These are phyloP conservation scores for Lophius piscatorius DNA, from an alignment of 2,113 vertebrate genomes.

Conservation along the genomic window DNA sequence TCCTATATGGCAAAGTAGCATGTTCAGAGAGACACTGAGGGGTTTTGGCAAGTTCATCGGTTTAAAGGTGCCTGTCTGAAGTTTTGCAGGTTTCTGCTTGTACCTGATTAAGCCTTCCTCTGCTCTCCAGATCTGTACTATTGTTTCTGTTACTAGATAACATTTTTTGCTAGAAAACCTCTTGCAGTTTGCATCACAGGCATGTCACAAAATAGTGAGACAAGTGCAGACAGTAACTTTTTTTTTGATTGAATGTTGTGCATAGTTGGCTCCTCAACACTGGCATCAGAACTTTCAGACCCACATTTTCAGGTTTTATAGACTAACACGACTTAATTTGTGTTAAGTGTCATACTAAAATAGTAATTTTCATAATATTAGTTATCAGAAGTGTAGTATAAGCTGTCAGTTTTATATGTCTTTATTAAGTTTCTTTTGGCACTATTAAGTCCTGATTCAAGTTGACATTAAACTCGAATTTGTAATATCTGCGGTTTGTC, in stretches of 20 bases:
- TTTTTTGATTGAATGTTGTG: conserved; percentile 41
- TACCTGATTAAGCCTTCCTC: conserved; percentile 24
- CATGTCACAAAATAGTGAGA: conserved; percentile 27
- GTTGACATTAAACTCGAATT: too few species aligned
- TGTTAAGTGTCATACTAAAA: conserved; percentile 39
- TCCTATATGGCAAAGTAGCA: conserved; percentile 68
- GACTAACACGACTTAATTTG: conserved; percentile 35
- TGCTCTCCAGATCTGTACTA: conserved; percentile 23
- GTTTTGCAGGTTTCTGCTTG: conserved; percentile 47
- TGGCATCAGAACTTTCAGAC: too few species aligned
- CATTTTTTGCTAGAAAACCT: conserved; percentile 20
- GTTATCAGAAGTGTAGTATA: too few species aligned
- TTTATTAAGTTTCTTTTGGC: too few species aligned
- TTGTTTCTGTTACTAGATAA: conserved; percentile 21
- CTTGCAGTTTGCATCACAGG: conserved; percentile 33
- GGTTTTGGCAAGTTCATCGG: conserved; percentile 41
- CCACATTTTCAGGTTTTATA: conserved; percentile 19
- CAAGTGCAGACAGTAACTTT: conserved; percentile 21
- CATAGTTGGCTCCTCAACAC: conserved; percentile 41
- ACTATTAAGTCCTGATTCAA: too few species aligned
- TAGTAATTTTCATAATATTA: conserved; percentile 41
- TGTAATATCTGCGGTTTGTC: too few species aligned
- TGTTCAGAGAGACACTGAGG: conserved; percentile 32
- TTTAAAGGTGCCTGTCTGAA: conserved; percentile 63
- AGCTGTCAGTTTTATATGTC: too few species aligned